phyloP scores from a whole-genome alignment of 2,113 vertebrate species.

The Tachycineta bicolor region DNA sequence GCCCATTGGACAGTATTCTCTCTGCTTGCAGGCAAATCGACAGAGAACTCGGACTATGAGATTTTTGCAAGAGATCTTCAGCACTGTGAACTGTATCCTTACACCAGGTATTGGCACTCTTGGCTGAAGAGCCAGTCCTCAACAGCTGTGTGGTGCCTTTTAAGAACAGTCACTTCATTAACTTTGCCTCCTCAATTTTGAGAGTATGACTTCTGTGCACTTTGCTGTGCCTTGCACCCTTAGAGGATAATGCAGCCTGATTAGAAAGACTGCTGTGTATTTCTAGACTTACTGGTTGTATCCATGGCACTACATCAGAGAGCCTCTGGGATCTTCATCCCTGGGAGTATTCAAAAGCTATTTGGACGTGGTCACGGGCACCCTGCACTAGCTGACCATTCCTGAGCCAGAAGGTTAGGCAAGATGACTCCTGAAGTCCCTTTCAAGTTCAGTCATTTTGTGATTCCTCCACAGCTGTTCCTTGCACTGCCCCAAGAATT shows the following conservation, averaged over 20 bases:
- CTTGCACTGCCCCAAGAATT: conserved; percentile 60
- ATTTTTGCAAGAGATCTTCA: conserved; percentile 59
- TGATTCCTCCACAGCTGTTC: conserved; percentile 39
- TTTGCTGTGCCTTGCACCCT: neutral
- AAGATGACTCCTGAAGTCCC: neutral
- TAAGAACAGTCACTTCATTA: neutral
- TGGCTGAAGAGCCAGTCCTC: neutral
- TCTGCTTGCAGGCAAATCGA: conserved; percentile 67
- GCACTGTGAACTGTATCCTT: conserved; percentile 61
- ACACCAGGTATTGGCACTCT: conserved; percentile 63
- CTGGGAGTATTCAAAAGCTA: neutral
- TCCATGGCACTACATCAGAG: neutral
- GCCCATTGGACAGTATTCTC: neutral
- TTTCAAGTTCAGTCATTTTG: neutral
- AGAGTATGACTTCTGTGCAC: neutral
- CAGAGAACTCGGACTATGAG: conserved; percentile 66
- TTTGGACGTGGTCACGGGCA: neutral
- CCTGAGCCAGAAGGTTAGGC: neutral
- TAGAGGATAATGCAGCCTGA: neutral
- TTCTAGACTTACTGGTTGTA: neutral
- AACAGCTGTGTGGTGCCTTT: neutral
- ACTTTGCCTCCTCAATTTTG: neutral
- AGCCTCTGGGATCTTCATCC: neutral
- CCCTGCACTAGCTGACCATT: neutral
- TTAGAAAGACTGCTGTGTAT: neutral